These are phyloP conservation scores for Lagorchestes hirsutus DNA, from an alignment of 2,797 vertebrate genomes.

Conservation along the genomic window DNA sequence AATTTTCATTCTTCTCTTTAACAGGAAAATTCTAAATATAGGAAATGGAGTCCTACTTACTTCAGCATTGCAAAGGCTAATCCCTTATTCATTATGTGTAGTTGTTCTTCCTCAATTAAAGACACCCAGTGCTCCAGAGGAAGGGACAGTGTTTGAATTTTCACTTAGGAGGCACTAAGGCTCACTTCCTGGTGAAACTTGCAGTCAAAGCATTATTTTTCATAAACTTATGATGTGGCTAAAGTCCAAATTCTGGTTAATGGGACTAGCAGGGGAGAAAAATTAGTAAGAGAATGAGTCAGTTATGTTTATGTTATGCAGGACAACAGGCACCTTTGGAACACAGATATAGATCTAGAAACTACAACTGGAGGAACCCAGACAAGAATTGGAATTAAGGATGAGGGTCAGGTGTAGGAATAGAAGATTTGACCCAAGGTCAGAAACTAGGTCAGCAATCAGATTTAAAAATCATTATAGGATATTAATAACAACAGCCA, in stretches of 20 bases:
- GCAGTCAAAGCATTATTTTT: neutral
- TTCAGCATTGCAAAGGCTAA: neutral
- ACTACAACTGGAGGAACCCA: neutral
- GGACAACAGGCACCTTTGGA: neutral
- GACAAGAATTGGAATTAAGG: neutral
- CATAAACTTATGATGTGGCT: neutral
- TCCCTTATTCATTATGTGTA: neutral
- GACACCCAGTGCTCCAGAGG: neutral
- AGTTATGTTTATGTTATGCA: neutral
- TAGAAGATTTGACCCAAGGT: neutral
- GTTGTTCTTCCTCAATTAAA: neutral
- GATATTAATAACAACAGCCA: neutral
- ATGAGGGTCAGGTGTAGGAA: neutral
- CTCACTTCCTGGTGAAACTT: neutral
- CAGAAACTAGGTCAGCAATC: neutral
- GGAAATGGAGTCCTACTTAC: slow-evolving; percentile 34
- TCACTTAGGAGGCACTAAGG: neutral
- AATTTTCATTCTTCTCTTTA: neutral
- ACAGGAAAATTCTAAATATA: neutral
- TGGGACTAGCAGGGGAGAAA: neutral
- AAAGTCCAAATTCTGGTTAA: neutral
- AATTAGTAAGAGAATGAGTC: accelerated
- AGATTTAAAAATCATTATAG: neutral
- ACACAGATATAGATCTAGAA: neutral
- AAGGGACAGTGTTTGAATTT: neutral